Conservation (phyloP, 2,113 vertebrate species). For the Isurus oxyrinchus region DNA sequence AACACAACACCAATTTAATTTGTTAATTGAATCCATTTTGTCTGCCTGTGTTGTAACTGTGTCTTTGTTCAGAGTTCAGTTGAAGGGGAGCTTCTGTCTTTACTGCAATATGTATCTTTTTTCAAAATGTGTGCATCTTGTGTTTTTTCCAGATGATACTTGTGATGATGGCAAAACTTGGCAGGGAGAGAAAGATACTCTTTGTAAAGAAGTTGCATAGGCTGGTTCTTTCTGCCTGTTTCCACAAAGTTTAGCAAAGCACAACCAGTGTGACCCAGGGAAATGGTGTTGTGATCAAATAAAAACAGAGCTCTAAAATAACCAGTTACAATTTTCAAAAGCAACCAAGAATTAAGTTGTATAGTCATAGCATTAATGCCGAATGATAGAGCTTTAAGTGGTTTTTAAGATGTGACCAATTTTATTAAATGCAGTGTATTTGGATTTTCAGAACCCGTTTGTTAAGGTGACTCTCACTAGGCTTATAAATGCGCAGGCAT, state of each 20-base stretch:
- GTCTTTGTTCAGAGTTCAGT: background rate
- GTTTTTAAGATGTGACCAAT: background rate
- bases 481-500: background rate
- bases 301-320: background rate
- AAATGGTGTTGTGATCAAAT: background rate
- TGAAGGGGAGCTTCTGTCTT: background rate
- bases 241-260: background rate
- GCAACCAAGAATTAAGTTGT: background rate
- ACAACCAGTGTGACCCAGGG: background rate
- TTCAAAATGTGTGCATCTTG: background rate
- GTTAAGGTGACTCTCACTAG: background rate
- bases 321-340: conserved; percentile 17
- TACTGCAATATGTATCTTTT: background rate
- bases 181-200: background rate
- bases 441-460: background rate
- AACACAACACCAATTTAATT: background rate
- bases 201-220: background rate
- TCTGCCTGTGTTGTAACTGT: background rate
- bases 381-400: background rate
- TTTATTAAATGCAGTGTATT: background rate
- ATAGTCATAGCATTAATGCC: background rate
- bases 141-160: background rate
- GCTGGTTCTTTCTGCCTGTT: background rate
- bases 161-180: no score
- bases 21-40: background rate